Evolutionary conservation across 2,113 vertebrate genomes (phyloP).

Genomic region (Dipodomys spectabilis): DNA sequence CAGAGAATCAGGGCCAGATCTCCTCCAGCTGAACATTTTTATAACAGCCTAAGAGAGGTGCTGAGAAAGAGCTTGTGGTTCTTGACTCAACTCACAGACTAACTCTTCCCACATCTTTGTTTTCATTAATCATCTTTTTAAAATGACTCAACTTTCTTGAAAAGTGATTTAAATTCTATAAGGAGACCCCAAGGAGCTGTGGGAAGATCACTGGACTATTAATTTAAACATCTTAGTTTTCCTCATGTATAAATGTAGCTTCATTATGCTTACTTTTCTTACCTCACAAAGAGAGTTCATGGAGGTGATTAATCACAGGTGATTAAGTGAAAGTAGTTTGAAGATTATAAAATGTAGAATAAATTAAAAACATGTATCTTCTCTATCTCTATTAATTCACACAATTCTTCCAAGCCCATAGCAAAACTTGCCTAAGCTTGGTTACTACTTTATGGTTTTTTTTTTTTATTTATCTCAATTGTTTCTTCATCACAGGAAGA

Average conservation of each 20-base stretch:
- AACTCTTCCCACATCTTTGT: background rate
- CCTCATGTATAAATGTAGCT: slow-evolving; percentile 42
- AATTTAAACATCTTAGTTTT: slow-evolving; percentile 25
- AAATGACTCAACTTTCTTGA: slow-evolving; percentile 34
- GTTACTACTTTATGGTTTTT: background rate
- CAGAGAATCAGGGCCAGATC: slow-evolving; percentile 18
- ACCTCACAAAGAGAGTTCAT: background rate
- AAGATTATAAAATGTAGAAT: slow-evolving; percentile 4
- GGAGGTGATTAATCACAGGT: slow-evolving; percentile 3
- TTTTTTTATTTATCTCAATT: background rate
- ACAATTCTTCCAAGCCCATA: background rate
- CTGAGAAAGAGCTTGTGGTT: background rate
- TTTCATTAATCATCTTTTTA: slow-evolving; percentile 49
- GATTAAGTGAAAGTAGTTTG: slow-evolving; percentile 11
- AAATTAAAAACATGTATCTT: background rate
- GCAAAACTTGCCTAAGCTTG: slow-evolving; percentile 29
- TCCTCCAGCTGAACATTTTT: background rate
- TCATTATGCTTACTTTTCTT: slow-evolving; percentile 50
- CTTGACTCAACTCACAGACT: background rate
- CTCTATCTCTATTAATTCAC: background rate
- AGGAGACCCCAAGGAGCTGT: background rate
- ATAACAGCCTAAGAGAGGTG: background rate
- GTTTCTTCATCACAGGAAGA: slow-evolving; percentile 22
- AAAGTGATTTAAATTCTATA: slow-evolving; percentile 20
- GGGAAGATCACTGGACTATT: background rate